These are phyloP conservation scores for Lepeophtheirus nordmannii DNA, from an alignment of 2,888 invertebrate species.

Conservation along the genomic window DNA sequence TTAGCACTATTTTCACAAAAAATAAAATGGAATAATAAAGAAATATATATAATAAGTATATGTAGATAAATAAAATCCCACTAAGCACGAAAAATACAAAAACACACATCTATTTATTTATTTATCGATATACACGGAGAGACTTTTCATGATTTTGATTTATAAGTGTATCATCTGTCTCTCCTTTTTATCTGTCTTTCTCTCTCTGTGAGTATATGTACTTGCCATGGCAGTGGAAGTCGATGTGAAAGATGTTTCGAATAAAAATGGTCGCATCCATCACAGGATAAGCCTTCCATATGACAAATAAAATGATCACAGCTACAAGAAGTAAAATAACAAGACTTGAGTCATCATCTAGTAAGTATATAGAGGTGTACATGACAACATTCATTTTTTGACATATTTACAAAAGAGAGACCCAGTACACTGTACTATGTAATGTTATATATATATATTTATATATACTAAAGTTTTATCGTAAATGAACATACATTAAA, in stretches of 20 bases:
- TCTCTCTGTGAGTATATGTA: not conserved
- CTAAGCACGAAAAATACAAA: not conserved
- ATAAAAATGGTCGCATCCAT: conserved; percentile 4
- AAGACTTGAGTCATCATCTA: too few relatives aligned
- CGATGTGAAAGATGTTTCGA: not conserved
- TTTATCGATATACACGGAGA: too few relatives aligned
- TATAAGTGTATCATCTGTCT: not conserved
- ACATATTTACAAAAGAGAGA: too few relatives aligned
- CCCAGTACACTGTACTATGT: too few relatives aligned
- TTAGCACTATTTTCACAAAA: not conserved
- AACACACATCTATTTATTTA: not conserved
- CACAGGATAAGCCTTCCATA: conserved; percentile 3
- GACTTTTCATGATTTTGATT: too few relatives aligned
- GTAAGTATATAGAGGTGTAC: too few relatives aligned
- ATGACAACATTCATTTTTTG: too few relatives aligned
- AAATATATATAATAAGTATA: conserved; percentile 19
- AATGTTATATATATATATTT: too few relatives aligned
- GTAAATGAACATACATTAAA: too few relatives aligned
- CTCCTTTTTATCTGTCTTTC: too few relatives aligned
- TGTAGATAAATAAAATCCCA: conserved; percentile 14
- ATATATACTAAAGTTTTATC: too few relatives aligned
- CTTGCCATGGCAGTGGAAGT: conserved; percentile 4
- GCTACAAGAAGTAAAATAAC: not conserved
- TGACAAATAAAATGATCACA: conserved; percentile 2
- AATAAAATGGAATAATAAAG: conserved; percentile 9